Percentiles rank a stretch among this genome's conserved stretches.
Evolutionary conservation across 2,113 vertebrate genomes (phyloP).

Genomic region (Antigone vipio): DNA sequence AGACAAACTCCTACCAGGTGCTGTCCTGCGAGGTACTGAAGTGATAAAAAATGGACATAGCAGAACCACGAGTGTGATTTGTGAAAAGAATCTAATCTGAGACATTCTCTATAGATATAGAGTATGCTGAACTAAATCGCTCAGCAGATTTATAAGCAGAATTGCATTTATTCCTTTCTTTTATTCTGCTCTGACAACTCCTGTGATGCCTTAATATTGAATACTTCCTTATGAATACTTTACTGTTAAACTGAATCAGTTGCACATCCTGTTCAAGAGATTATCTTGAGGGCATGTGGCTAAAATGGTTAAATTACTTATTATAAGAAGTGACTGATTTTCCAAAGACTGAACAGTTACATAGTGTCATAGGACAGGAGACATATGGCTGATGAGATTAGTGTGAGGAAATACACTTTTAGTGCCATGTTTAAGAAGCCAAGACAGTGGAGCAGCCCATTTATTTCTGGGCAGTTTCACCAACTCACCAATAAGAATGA

Average conservation of each 20-base stretch:
- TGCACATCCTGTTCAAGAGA: neutral
- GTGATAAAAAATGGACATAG: neutral
- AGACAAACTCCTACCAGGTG: neutral
- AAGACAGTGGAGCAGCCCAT: neutral
- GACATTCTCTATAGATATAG: neutral
- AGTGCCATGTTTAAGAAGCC: neutral
- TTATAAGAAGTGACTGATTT: neutral
- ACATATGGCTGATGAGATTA: neutral
- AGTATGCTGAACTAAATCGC: neutral
- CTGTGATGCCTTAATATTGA: neutral
- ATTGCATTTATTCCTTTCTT: neutral
- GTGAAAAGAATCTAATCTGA: neutral
- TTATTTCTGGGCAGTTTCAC: neutral
- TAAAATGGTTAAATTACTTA: neutral
- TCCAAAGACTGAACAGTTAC: neutral
- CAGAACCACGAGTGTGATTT: neutral
- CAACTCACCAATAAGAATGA: neutral
- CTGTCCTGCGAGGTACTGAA: neutral
- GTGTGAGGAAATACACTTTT: neutral
- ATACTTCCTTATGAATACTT: neutral
- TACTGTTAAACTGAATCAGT: neutral
- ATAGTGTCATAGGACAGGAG: neutral
- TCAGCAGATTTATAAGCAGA: neutral
- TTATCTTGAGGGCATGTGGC: neutral
- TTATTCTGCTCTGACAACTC: neutral